Percentiles rank a stretch among this genome's conserved stretches.
Conservation (phyloP, 2,888 invertebrate genomes). For the Drosophila mimetica region DNA sequence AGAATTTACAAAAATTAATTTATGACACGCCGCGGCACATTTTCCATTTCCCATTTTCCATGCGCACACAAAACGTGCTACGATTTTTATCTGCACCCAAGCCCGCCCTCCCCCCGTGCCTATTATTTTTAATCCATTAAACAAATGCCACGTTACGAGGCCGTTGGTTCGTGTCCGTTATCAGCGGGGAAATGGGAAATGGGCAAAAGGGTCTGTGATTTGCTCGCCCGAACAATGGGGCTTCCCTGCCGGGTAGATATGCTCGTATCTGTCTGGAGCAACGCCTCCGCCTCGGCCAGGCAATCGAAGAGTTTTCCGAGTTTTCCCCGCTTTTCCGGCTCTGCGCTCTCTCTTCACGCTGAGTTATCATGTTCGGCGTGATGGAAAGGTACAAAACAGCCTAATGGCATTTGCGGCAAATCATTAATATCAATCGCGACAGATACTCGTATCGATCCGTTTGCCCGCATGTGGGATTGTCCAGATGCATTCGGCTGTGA, state of each 20-base stretch:
- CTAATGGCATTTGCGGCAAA: slow-evolving; percentile 73
- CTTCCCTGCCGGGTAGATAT: slow-evolving; percentile 36
- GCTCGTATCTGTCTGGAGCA: slow-evolving; percentile 38
- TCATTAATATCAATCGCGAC: slow-evolving; percentile 80
- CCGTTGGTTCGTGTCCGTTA: slow-evolving; percentile 58
- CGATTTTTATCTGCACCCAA: slow-evolving; percentile 48
- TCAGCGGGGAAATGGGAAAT: slow-evolving; percentile 61
- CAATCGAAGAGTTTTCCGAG: slow-evolving; percentile 51
- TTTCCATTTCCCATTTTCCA: slow-evolving; percentile 71
- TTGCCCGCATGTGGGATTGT: slow-evolving; percentile 29
- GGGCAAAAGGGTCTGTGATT: slow-evolving; percentile 74
- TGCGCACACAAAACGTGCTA: slow-evolving; percentile 44
- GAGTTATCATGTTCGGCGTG: slow-evolving; percentile 69
- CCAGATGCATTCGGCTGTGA: slow-evolving; percentile 51
- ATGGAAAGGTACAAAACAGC: slow-evolving; percentile 63
- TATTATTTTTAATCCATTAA: slow-evolving; percentile 80
- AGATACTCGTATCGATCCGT: slow-evolving; percentile 48
- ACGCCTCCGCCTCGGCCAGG: slow-evolving; percentile 63
- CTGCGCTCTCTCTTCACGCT: slow-evolving; percentile 55
- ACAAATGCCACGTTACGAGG: slow-evolving; percentile 71
- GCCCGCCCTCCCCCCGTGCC: slow-evolving; percentile 29
- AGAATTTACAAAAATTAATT: slow-evolving; percentile 72
- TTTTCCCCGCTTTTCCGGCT: not conserved
- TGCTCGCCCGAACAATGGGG: slow-evolving; percentile 53
- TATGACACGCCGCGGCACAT: slow-evolving; percentile 68